These are phyloP conservation scores for Caiman crocodilus DNA, from an alignment of 2,797 vertebrate genomes.

Conservation along the genomic window DNA sequence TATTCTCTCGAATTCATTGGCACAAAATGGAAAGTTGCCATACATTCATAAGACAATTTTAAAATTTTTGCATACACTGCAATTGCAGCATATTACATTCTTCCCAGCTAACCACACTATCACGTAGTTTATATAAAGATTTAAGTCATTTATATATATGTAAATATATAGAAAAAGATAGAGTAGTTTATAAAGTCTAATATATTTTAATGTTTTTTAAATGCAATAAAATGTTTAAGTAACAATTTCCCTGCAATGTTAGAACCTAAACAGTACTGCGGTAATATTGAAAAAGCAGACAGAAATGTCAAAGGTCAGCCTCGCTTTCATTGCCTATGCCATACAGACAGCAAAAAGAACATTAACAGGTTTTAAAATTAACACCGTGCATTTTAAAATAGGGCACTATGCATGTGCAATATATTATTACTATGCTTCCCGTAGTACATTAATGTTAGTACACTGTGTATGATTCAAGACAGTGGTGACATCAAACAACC, in stretches of 20 bases:
- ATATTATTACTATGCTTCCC: no score
- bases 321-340: background rate
- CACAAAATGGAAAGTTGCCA: background rate
- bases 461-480: no score
- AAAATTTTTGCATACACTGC: background rate
- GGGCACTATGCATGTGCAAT: no score
- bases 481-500: no score
- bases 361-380: background rate
- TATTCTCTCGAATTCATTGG: background rate
- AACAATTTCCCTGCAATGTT: background rate
- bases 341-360: background rate
- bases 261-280: background rate
- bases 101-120: background rate
- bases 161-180: background rate
- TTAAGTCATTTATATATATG: background rate
- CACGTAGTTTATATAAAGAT: background rate
- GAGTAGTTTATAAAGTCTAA: background rate
- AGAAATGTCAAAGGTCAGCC: background rate
- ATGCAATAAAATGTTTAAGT: conserved; percentile 22
- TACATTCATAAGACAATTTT: background rate
- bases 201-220: background rate
- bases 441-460: no score
- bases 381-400: background rate
- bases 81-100: background rate
- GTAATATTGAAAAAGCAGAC: background rate